phyloP scores from a whole-genome alignment of 35 echinoderm and acorn worm species.

The Hemicentrotus pulcherrimus region DNA sequence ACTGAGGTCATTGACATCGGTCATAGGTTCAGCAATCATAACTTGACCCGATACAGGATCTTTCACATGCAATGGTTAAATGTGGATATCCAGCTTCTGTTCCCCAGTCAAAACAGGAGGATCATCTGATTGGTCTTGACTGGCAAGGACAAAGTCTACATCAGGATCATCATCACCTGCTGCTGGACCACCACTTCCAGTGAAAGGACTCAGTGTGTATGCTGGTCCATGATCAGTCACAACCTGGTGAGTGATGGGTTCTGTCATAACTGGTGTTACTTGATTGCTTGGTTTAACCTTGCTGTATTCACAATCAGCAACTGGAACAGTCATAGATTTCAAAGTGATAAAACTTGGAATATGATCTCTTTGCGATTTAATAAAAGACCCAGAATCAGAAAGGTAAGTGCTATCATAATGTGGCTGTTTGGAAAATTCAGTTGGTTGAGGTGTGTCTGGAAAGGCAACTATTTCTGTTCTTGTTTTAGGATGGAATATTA shows the following conservation, averaged over 20 bases:
- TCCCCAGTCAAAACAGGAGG: slow-evolving; percentile 30
- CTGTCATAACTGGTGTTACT: background rate
- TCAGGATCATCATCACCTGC: slow-evolving; percentile 41
- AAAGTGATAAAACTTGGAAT: background rate
- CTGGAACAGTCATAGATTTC: slow-evolving; percentile 7
- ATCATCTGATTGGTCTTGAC: background rate
- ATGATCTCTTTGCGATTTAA: background rate
- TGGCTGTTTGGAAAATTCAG: background rate
- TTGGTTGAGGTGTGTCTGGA: background rate
- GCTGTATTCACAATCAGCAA: background rate
- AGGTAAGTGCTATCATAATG: background rate
- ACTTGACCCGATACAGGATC: slow-evolving; percentile 36
- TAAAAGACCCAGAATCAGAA: background rate
- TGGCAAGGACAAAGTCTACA: slow-evolving; percentile 8
- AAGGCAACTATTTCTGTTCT: background rate
- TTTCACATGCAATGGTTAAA: background rate
- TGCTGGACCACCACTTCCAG: background rate
- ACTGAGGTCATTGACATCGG: slow-evolving; percentile 18
- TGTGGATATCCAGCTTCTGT: background rate
- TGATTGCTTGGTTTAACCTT: background rate
- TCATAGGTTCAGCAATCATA: slow-evolving; percentile 24
- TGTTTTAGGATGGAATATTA: slow-evolving; percentile 11
- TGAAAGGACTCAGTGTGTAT: slow-evolving; percentile 11
- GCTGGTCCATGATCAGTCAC: slow-evolving; percentile 29
- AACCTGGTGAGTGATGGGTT: slow-evolving; percentile 18